Conservation (phyloP, 2,888 invertebrate genomes). For the Megalurothrips usitatus region DNA sequence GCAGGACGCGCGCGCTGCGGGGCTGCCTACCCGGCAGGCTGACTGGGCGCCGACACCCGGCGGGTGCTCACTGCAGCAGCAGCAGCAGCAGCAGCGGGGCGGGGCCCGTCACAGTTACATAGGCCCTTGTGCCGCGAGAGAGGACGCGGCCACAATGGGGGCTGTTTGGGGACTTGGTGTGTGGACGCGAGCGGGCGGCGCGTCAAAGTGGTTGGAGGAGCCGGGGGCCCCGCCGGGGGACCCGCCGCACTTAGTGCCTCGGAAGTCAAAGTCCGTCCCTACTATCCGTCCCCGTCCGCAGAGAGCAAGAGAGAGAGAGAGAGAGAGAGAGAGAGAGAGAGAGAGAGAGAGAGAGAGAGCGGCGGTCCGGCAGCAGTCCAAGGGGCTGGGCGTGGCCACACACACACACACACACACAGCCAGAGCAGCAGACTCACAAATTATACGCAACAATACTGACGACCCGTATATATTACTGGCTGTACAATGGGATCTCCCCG, state of each 20-base stretch:
- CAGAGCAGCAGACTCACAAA: neutral
- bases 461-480: conserved; percentile 20
- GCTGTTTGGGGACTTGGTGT: neutral
- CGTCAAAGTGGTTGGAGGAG: neutral
- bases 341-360: neutral
- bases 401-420: too few relatives aligned
- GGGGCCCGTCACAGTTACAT: too few relatives aligned
- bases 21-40: too few relatives aligned
- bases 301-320: too few relatives aligned
- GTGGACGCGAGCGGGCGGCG: neutral
- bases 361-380: neutral
- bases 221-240: neutral
- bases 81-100: too few relatives aligned
- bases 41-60: too few relatives aligned
- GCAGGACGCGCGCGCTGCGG: too few relatives aligned
- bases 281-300: neutral
- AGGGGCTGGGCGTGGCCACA: neutral
- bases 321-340: neutral
- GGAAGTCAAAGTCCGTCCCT: conserved; percentile 3
- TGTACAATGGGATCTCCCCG: neutral
- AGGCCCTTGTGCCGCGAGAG: too few relatives aligned
- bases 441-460: conserved; percentile 26
- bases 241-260: neutral
- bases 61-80: too few relatives aligned
- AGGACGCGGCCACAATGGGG: conserved; percentile 2